phyloP scores from a whole-genome alignment of 2,888 invertebrate species.

The Leptodirus hochenwartii region DNA sequence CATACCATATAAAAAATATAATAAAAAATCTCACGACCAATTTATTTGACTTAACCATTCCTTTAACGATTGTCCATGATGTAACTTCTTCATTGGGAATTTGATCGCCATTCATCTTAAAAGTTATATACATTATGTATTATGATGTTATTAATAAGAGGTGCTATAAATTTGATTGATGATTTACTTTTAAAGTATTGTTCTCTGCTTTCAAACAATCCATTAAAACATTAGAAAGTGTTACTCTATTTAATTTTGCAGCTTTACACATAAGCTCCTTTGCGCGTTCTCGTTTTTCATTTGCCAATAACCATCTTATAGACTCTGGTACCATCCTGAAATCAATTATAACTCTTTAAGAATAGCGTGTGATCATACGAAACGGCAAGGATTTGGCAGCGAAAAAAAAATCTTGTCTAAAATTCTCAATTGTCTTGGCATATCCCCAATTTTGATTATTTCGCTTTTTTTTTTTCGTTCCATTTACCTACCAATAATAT shows the following conservation, averaged over 20 bases:
- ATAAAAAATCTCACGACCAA: conserved; percentile 29
- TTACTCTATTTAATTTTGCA: conserved; percentile 30
- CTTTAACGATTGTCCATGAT: conserved; percentile 20
- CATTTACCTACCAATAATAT: conserved; percentile 34
- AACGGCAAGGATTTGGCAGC: too few species aligned
- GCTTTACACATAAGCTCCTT: conserved; percentile 34
- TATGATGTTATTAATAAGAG: background rate
- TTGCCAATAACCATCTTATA: conserved; percentile 43
- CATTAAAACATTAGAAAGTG: conserved; percentile 8
- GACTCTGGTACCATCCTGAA: conserved; percentile 44
- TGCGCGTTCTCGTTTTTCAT: conserved; percentile 33
- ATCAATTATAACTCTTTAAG: too few species aligned
- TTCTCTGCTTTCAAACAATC: conserved; percentile 7
- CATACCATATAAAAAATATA: conserved; percentile 32
- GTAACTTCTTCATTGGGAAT: background rate
- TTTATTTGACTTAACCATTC: conserved; percentile 27
- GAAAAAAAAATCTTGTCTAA: too few species aligned
- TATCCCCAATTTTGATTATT: too few species aligned
- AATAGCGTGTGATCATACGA: too few species aligned
- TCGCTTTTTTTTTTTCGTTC: too few species aligned
- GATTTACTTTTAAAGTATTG: conserved; percentile 2
- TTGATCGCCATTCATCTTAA: background rate
- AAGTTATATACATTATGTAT: conserved; percentile 2
- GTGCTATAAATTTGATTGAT: too few species aligned
- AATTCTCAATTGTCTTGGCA: too few species aligned